These are phyloP conservation scores for Etheostoma cragini DNA, from an alignment of 2,113 vertebrate genomes.

Conservation along the genomic window DNA sequence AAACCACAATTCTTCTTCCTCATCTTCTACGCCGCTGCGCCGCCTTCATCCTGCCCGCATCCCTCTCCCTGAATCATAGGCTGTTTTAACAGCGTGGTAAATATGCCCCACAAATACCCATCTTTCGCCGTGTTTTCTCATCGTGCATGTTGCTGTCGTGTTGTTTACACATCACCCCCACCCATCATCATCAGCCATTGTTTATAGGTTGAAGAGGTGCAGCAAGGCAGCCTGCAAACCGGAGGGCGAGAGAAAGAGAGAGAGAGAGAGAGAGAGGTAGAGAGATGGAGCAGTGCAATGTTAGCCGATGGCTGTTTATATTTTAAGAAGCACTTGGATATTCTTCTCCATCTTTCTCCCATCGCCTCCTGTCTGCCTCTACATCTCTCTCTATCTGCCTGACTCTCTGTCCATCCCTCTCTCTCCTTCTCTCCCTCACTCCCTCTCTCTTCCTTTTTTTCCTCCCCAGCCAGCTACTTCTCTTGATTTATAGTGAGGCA, in stretches of 20 bases:
- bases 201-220: constrained; percentile 57
- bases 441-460: constrained; percentile 51
- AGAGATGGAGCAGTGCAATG: constrained; percentile 58
- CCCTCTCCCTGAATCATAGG: constrained; percentile 96
- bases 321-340: constrained; percentile 74
- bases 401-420: constrained; percentile 53
- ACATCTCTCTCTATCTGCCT: constrained; percentile 76
- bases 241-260: constrained; percentile 6
- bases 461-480: constrained; percentile 78
- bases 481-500: constrained; percentile 97
- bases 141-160: constrained; percentile 75
- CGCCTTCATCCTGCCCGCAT: constrained; percentile 68
- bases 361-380: constrained; percentile 71
- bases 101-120: constrained; percentile 91
- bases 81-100: constrained; percentile 96
- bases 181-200: constrained; percentile 72
- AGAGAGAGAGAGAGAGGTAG: constrained; percentile 11
- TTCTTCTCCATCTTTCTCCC: constrained; percentile 79
- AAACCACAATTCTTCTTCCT: constrained; percentile 78
- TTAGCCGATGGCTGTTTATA: constrained; percentile 84
- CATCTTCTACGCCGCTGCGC: constrained; percentile 79
- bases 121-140: constrained; percentile 77
- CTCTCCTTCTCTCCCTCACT: constrained; percentile 55
- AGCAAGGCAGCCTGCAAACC: constrained; percentile 23
- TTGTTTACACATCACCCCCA: constrained; percentile 76